Conservation (phyloP, 2,888 invertebrate genomes). For the Andrena hattorfiana region DNA sequence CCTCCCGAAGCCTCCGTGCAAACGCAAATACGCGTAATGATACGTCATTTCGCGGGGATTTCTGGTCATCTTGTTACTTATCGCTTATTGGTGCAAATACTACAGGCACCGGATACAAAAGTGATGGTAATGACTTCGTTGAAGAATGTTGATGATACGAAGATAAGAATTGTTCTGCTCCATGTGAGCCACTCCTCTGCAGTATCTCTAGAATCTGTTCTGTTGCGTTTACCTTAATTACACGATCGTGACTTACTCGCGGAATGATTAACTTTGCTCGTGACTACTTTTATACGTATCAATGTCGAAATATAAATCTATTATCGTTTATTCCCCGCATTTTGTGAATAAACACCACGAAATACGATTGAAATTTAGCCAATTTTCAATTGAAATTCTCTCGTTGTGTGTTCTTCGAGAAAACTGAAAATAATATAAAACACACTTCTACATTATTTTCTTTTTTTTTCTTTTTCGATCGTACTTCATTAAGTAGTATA, state of each 20-base stretch:
- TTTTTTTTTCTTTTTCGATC: no score
- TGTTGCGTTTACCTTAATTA: conserved; percentile 47
- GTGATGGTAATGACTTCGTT: conserved; percentile 63
- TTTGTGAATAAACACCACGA: not conserved
- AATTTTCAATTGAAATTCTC: not conserved
- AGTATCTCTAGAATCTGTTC: conserved; percentile 48
- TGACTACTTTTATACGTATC: conserved; percentile 1
- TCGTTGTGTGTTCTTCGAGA: no score
- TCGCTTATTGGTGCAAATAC: conserved; percentile 69
- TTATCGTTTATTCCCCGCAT: not conserved
- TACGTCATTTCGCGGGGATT: conserved; percentile 73
- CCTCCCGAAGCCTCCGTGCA: conserved; percentile 55
- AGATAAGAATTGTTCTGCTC: conserved; percentile 57
- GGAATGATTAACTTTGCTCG: not conserved
- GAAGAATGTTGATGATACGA: conserved; percentile 63
- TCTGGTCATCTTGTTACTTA: conserved; percentile 68
- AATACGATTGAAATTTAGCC: not conserved
- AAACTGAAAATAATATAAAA: no score
- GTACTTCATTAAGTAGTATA: no score
- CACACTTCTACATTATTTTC: no score
- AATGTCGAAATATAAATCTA: not conserved
- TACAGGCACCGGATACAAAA: conserved; percentile 65
- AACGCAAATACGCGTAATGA: conserved; percentile 66
- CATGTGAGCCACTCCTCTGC: conserved; percentile 8
- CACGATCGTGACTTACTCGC: conserved; percentile 16